Conservation (phyloP, 2,797 vertebrate species). For the Borostomias antarcticus region DNA sequence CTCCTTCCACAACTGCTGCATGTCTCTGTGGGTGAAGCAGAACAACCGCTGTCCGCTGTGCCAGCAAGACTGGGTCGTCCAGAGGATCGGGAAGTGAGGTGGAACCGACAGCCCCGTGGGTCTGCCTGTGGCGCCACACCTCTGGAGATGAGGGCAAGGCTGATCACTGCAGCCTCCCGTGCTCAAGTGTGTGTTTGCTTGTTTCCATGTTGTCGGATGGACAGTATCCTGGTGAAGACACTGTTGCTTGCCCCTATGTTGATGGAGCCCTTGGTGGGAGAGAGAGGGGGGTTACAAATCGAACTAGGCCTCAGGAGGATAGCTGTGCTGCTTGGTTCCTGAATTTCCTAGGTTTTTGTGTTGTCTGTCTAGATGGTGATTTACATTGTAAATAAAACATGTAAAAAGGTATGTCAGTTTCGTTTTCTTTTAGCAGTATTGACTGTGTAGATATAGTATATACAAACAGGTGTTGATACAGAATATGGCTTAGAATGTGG, state of each 20-base stretch:
- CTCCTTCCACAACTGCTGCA: conserved; percentile 99
- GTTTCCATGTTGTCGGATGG: conserved; percentile 38
- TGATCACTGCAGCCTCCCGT: conserved; percentile 40
- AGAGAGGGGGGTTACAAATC: no score
- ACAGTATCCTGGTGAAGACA: conserved; percentile 33
- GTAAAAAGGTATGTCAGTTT: no score
- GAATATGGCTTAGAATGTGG: no score
- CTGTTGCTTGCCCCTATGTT: conserved; percentile 1
- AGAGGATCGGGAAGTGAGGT: conserved; percentile 95
- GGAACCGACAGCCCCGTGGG: conserved; percentile 15
- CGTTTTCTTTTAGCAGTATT: no score
- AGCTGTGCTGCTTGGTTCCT: conserved; percentile 44
- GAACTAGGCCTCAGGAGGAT: conserved; percentile 9
- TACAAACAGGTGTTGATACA: no score
- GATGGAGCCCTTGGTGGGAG: conserved; percentile 14
- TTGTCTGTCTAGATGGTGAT: no score
- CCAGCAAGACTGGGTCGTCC: conserved; percentile 99
- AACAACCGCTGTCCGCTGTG: conserved; percentile 98
- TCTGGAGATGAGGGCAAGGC: conserved; percentile 40
- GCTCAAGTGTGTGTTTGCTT: conserved; percentile 53
- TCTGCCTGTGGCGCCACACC: conserved; percentile 23
- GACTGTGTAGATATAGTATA: no score
- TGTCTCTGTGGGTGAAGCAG: conserved; percentile 99
- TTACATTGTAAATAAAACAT: no score
- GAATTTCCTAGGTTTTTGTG: conserved; percentile 45